Percentiles rank a stretch among this genome's conserved stretches.
These are phyloP conservation scores for Scaptomyza tumidula DNA, from an alignment of 2,888 invertebrate species.

Conservation along the genomic window DNA sequence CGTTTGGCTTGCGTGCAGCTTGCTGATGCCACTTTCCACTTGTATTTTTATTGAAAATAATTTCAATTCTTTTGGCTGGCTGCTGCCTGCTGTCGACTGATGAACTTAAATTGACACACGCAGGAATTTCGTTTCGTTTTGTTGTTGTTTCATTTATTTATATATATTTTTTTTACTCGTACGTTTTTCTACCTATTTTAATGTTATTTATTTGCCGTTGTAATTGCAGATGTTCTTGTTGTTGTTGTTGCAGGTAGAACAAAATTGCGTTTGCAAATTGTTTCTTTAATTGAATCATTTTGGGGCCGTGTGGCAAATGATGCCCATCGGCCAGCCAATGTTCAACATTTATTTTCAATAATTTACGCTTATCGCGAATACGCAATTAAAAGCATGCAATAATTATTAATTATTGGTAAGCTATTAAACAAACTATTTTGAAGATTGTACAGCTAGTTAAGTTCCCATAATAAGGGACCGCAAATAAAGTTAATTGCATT, in stretches of 20 bases:
- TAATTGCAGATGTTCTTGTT: conserved; percentile 58
- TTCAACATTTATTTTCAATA: conserved; percentile 64
- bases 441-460: conserved; percentile 17
- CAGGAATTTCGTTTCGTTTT: conserved; percentile 53
- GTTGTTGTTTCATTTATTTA: conserved; percentile 32
- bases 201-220: conserved; percentile 76
- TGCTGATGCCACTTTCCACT: conserved; percentile 12
- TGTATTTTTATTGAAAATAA: conserved; percentile 63
- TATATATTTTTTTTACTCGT: conserved; percentile 17
- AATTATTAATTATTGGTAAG: conserved; percentile 49
- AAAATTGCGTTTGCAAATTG: conserved; percentile 65
- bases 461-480: conserved; percentile 9
- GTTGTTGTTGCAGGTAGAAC: conserved; percentile 20
- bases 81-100: conserved; percentile 49
- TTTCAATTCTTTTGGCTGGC: conserved; percentile 47
- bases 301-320: conserved; percentile 8
- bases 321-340: conserved; percentile 28
- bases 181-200: conserved; percentile 64
- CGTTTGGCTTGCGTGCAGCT: conserved; percentile 9
- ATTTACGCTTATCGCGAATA: conserved; percentile 64
- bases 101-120: conserved; percentile 77
- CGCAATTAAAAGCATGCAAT: conserved; percentile 63
- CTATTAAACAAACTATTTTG: conserved; percentile 26
- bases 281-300: conserved; percentile 79
- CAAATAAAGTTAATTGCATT: conserved; percentile 26